phyloP scores from a whole-genome alignment of 2,888 invertebrate species.

The Imbricaverruca yamaguchii region DNA sequence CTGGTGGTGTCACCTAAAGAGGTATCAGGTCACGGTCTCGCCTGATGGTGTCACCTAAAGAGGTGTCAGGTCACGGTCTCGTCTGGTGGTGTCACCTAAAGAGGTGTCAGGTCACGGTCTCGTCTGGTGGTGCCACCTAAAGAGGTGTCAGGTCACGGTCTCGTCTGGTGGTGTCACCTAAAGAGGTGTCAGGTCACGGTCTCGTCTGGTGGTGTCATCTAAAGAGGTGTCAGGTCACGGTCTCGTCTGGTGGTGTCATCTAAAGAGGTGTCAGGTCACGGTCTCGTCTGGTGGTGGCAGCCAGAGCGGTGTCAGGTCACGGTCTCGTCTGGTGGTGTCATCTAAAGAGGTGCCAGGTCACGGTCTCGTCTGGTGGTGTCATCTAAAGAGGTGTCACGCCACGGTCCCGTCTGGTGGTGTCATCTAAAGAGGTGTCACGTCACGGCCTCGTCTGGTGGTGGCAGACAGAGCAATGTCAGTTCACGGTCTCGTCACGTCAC shows the following conservation, averaged over 20 bases:
- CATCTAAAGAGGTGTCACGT: no score
- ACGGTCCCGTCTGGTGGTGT: no score
- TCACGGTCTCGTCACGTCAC: background rate
- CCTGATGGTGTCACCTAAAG: background rate
- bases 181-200: background rate
- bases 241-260: background rate
- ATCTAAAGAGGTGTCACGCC: background rate
- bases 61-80: no score
- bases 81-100: no score
- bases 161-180: background rate
- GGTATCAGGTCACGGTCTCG: background rate
- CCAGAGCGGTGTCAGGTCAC: background rate
- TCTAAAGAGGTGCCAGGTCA: background rate
- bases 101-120: no score
- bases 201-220: background rate
- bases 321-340: background rate
- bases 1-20: background rate
- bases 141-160: background rate
- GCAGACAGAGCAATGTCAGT: background rate
- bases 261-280: no score
- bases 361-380: background rate
- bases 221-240: background rate
- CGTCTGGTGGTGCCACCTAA: no score
- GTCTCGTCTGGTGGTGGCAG: no score
- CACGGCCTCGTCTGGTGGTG: no score